Evolutionary conservation across 2,113 vertebrate species (phyloP), one percentile per base, ranked within the genome.

Genomic region (Azemiops feae): DNA sequence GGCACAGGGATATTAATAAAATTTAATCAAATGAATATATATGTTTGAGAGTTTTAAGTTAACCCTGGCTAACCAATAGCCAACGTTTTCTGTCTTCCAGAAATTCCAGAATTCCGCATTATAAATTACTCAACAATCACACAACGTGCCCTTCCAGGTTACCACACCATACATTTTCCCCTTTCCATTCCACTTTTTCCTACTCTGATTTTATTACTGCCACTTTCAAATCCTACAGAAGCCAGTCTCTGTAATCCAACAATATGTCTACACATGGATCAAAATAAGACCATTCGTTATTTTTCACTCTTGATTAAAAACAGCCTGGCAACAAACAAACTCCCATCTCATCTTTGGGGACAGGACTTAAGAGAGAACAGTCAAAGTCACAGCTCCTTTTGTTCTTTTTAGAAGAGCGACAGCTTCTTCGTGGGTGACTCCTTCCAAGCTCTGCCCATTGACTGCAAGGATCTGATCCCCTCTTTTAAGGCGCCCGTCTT

Each of bases 401-500:
- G 99, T 99, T 96, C 98, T 98, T 96, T 99, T 99, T 93, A 99
- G 97, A 96, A 99, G 99, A 94, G 98, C 97, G 3, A 99, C 99
- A 0, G 99, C 99, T 95, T 99, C 99, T 96, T 99, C 99, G 0
- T 99, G 99, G 23, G 99, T 99, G 30, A 99, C 98, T 0, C 99
- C 99, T 94, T 99, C 99, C 91, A 99, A 98, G 92, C 98, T 98
- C 96, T 99, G 99, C 23, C 98, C 98, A 16, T 99, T 99, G 86
- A 99, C 99, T 1, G 99, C 99, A 94, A 99, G 98, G 92, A 99
- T 99, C 96, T 99, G 99, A 97, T 99, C 99, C 0, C 99, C 99
- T 0, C 99, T 98, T 95, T 99, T 99, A 88, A 99, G 98, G 34
- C 98, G 98, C 12, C 99, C 99, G 43, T 99, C 99, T 97, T 99